Conservation (phyloP, 2,113 vertebrate species). For the Coptodon rendalli region DNA sequence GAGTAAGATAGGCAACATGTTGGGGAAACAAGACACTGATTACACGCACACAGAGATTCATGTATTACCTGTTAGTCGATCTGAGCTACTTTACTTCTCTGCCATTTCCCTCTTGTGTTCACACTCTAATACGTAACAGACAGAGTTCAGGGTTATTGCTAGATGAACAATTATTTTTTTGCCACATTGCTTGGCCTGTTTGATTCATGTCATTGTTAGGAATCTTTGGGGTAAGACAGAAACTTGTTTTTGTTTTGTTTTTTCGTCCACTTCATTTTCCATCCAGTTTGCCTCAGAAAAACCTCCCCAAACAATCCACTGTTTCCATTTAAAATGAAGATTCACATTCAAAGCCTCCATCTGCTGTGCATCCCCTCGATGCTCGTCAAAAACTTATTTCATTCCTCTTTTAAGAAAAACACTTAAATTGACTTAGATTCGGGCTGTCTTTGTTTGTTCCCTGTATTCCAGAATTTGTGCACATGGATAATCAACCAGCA, state of each 20-base stretch:
- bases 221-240: not conserved
- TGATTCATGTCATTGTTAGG: not conserved
- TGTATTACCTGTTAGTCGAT: not conserved
- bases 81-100: slow-evolving; percentile 7
- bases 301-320: fast-evolving
- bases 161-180: slow-evolving; percentile 6
- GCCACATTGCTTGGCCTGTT: not conserved
- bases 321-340: slow-evolving; percentile 21
- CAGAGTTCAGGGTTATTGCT: slow-evolving; percentile 1
- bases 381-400: not conserved
- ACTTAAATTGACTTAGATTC: not conserved
- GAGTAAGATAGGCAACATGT: not conserved
- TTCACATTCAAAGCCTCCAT: not conserved
- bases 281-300: not conserved
- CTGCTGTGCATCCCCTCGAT: slow-evolving; percentile 8
- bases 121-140: slow-evolving; percentile 1
- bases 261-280: not conserved
- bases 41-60: not conserved
- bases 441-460: not conserved
- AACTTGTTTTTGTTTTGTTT: not conserved
- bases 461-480: not conserved
- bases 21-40: not conserved
- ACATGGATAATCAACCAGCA: not conserved
- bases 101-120: slow-evolving; percentile 21
- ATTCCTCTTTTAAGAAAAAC: not conserved